These are phyloP conservation scores for Palaemon carinicauda DNA, from an alignment of 1,140 invertebrate species.

Conservation along the genomic window DNA sequence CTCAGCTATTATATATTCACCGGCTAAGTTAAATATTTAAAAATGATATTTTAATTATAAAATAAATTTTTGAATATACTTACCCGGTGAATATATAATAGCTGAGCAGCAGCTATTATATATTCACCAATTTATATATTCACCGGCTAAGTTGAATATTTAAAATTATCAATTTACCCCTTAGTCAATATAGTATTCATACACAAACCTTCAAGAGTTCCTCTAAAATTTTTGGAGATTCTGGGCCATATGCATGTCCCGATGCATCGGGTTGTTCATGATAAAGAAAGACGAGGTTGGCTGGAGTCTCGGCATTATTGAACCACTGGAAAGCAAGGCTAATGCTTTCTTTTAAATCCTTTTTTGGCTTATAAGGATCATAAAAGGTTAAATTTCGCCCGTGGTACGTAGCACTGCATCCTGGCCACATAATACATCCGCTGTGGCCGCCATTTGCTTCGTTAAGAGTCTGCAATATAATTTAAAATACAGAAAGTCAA, in stretches of 20 bases:
- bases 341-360: neutral
- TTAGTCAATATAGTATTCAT: neutral
- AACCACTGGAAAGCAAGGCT: conserved; percentile 35
- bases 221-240: conserved; percentile 46
- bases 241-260: conserved; percentile 60
- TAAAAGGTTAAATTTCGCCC: conserved; percentile 46
- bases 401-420: conserved; percentile 31
- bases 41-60: too few species aligned
- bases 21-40: too few species aligned
- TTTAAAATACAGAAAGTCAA: neutral
- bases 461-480: conserved; percentile 52
- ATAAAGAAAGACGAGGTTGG: conserved; percentile 60
- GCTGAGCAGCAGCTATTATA: too few species aligned
- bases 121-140: too few species aligned
- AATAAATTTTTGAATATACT: too few species aligned
- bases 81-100: too few species aligned
- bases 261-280: conserved; percentile 60
- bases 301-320: conserved; percentile 45
- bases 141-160: too few species aligned
- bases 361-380: conserved; percentile 16
- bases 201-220: conserved; percentile 31
- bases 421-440: conserved; percentile 61
- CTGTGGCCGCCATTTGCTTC: conserved; percentile 54
- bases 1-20: too few species aligned
- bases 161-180: neutral